Percentiles rank a stretch among this genome's conserved stretches.
Conservation (phyloP, 1,140 invertebrate species). For the Heterodera schachtii region DNA sequence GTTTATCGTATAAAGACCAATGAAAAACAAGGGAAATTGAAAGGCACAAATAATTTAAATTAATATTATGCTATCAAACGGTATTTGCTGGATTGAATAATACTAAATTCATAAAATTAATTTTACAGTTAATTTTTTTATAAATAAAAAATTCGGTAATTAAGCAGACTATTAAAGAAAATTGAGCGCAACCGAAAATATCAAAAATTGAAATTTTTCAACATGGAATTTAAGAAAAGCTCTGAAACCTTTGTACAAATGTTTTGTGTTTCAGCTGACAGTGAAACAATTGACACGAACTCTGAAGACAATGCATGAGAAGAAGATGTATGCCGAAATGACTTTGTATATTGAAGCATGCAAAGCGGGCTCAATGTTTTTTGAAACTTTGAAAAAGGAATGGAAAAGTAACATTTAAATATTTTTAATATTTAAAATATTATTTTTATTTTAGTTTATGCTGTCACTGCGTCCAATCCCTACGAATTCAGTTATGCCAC, state of each 20-base stretch:
- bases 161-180: no score
- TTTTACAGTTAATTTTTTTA: no score
- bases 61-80: no score
- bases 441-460: slow-evolving; percentile 4
- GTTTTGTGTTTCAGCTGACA: slow-evolving; percentile 63
- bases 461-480: slow-evolving; percentile 73
- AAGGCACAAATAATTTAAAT: no score
- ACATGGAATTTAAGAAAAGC: no score
- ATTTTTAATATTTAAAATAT: slow-evolving; percentile 3
- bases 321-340: slow-evolving; percentile 66
- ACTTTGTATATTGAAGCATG: slow-evolving; percentile 74
- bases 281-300: slow-evolving; percentile 67
- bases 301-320: slow-evolving; percentile 69
- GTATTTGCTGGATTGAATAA: no score
- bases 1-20: no score
- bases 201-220: no score
- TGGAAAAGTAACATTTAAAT: slow-evolving; percentile 52
- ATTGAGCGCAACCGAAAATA: no score
- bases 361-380: slow-evolving; percentile 75
- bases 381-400: slow-evolving; percentile 69
- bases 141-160: no score
- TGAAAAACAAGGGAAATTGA: no score
- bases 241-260: neutral
- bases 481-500: slow-evolving; percentile 67
- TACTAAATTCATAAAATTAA: no score